phyloP scores from a whole-genome alignment of 92 coral and sea anemone genomes.

The Pocillopora grandis region DNA sequence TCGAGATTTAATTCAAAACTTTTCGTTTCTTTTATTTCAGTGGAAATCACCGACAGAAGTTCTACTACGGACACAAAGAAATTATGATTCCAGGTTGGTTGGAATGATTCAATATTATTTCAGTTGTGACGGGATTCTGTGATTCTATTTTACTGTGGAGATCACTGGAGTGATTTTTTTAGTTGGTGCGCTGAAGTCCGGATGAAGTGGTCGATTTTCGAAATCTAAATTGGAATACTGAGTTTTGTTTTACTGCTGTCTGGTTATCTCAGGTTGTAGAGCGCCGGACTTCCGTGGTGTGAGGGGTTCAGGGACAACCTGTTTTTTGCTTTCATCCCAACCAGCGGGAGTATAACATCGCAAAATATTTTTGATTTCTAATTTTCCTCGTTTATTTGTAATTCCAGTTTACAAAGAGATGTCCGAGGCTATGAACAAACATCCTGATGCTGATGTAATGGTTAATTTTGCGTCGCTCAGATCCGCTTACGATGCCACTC shows the following conservation, averaged over 20 bases:
- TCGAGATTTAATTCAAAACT: background rate
- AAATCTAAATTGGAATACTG: background rate
- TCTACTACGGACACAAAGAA: slow-evolving; percentile 96
- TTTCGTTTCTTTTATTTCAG: slow-evolving; percentile 39
- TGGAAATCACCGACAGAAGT: slow-evolving; percentile 97
- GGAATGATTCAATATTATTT: background rate
- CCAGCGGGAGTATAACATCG: too few species aligned
- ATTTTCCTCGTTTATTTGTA: background rate
- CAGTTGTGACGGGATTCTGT: background rate
- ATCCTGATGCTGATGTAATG: slow-evolving; percentile 88
- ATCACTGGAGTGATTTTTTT: too few species aligned
- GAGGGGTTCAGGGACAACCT: too few species aligned
- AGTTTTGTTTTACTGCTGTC: too few species aligned
- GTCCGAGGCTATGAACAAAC: slow-evolving; percentile 95
- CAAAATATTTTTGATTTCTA: too few species aligned
- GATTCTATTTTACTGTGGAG: too few species aligned
- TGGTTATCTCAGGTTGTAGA: too few species aligned
- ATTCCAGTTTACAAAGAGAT: slow-evolving; percentile 89
- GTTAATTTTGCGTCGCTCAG: slow-evolving; percentile 95
- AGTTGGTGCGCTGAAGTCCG: too few species aligned
- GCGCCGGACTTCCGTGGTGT: too few species aligned
- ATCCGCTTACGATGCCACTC: slow-evolving; percentile 92
- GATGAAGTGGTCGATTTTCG: too few species aligned
- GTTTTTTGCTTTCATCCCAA: too few species aligned
- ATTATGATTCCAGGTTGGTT: slow-evolving; percentile 96